Conservation (phyloP, 2,888 invertebrate genomes). For the Sphecodes monilicornis region DNA sequence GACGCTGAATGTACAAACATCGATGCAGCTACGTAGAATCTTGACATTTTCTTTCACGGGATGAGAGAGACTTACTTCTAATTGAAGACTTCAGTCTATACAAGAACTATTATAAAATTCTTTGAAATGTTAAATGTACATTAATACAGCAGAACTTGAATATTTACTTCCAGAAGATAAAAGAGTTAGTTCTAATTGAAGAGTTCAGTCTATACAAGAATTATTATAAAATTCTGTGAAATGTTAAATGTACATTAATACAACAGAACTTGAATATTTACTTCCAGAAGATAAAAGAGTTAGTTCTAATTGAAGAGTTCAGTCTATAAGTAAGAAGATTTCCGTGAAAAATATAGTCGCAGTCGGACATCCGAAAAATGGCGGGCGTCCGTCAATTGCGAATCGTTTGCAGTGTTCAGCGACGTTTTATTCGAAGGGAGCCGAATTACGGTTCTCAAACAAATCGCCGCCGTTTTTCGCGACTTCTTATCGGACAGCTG, state of each 20-base stretch:
- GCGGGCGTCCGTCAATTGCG: background rate
- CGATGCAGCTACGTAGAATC: background rate
- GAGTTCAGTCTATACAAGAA: background rate
- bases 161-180: background rate
- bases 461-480: conserved; percentile 33
- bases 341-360: background rate
- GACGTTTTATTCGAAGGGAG: background rate
- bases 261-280: background rate
- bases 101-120: background rate
- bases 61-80: no score
- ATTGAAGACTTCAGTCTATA: no score
- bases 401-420: conserved; percentile 1
- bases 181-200: background rate
- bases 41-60: background rate
- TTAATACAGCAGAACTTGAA: background rate
- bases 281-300: background rate
- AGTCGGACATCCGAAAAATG: background rate
- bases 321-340: background rate
- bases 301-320: background rate
- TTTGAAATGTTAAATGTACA: background rate
- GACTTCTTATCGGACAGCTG: conserved; percentile 14
- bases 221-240: background rate
- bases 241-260: background rate
- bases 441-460: background rate
- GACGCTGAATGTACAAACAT: background rate